phyloP scores from a whole-genome alignment of 1,140 invertebrate genomes.

The Lepidostoma basale region DNA sequence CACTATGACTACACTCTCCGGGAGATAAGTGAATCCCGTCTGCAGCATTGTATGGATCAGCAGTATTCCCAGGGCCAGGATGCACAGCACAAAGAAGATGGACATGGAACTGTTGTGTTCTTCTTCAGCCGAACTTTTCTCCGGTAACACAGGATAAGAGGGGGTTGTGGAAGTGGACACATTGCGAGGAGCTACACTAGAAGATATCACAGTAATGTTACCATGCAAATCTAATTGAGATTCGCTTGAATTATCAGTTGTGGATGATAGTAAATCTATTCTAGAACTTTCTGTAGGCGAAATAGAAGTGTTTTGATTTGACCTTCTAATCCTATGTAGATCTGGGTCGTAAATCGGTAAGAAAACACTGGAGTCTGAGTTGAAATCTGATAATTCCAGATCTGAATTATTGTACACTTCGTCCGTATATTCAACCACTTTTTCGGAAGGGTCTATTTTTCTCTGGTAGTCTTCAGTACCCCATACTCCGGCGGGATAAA shows the following conservation, averaged over 20 bases:
- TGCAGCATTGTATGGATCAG: slow-evolving; percentile 94
- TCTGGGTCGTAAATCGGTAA: slow-evolving; percentile 8
- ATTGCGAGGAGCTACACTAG: background rate
- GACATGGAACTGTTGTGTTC: slow-evolving; percentile 96
- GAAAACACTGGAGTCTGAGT: background rate
- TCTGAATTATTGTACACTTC: background rate
- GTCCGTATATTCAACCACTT: slow-evolving; percentile 7
- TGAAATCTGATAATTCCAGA: background rate
- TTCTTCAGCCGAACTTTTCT: slow-evolving; percentile 88
- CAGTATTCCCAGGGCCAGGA: slow-evolving; percentile 90
- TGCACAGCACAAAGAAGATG: slow-evolving; percentile 94
- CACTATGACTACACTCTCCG: slow-evolving; percentile 97
- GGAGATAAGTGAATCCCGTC: slow-evolving; percentile 95
- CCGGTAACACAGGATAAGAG: slow-evolving; percentile 75
- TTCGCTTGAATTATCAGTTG: slow-evolving; percentile 23
- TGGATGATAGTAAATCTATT: slow-evolving; percentile 6
- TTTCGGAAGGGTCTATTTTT: background rate
- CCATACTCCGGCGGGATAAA: slow-evolving; percentile 19
- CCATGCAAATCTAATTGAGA: slow-evolving; percentile 2
- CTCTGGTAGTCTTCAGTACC: background rate
- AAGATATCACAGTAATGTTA: slow-evolving; percentile 22
- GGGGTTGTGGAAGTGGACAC: slow-evolving; percentile 63
- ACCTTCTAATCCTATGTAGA: slow-evolving; percentile 24
- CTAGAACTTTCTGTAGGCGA: slow-evolving; percentile 20
- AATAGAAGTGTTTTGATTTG: slow-evolving; percentile 15